phyloP scores from a whole-genome alignment of 2,113 vertebrate species.

The Myrmecobius fasciatus region DNA sequence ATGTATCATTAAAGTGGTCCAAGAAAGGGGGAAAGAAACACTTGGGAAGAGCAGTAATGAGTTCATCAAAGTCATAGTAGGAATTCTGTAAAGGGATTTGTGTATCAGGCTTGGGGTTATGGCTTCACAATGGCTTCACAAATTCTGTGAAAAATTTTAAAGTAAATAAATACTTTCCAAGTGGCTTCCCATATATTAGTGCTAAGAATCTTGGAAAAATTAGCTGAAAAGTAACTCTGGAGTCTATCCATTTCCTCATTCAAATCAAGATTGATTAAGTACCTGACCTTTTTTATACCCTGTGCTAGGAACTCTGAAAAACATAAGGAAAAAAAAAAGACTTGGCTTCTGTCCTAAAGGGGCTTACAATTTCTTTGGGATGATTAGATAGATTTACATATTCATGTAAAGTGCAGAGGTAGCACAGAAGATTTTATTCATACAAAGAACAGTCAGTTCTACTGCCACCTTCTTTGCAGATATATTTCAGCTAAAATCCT shows the following conservation, averaged over 20 bases:
- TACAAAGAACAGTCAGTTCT: conserved; percentile 61
- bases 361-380: background rate
- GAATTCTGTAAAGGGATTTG: background rate
- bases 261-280: background rate
- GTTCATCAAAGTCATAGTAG: background rate
- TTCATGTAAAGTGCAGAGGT: background rate
- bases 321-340: background rate
- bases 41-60: background rate
- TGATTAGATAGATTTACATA: background rate
- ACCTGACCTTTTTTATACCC: background rate
- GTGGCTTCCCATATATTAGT: background rate
- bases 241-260: background rate
- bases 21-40: background rate
- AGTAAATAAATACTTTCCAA: background rate
- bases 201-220: background rate
- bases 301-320: background rate
- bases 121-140: background rate
- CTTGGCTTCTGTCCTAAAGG: background rate
- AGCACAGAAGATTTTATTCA: background rate
- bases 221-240: background rate
- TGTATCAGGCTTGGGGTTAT: background rate
- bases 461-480: conserved; percentile 56
- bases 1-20: background rate
- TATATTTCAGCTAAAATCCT: conserved; percentile 67
- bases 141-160: background rate